Evolutionary conservation across 2,797 vertebrate genomes (phyloP).

Genomic region (Toxotes lorentzi): DNA sequence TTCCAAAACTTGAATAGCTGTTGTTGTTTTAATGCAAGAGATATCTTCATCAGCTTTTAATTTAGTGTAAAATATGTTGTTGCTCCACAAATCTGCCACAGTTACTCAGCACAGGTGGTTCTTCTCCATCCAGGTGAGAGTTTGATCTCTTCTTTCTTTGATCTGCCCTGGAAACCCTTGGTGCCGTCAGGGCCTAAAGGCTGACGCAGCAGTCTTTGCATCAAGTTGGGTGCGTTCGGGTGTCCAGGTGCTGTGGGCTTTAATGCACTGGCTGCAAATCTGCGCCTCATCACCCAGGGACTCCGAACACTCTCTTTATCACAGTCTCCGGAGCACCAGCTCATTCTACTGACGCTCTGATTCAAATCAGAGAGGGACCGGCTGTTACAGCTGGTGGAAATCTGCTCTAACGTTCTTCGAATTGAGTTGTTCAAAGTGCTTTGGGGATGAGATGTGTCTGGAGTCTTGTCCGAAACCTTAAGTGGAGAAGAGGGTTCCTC

Average conservation of each 20-base stretch:
- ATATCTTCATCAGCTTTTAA: conserved; percentile 7
- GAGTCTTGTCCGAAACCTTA: background rate
- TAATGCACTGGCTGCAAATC: conserved; percentile 53
- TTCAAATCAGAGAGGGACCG: conserved; percentile 29
- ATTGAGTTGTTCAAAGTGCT: background rate
- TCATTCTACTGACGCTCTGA: conserved; percentile 22
- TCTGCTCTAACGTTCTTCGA: conserved; percentile 15
- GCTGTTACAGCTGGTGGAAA: conserved; percentile 18
- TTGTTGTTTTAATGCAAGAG: conserved; percentile 21
- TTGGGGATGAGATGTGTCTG: conserved; percentile 7
- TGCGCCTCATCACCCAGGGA: conserved; percentile 76
- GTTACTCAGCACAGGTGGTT: background rate
- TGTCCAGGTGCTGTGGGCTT: conserved; percentile 25
- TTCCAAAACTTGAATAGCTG: background rate
- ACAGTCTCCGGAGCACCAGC: conserved; percentile 55
- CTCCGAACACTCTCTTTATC: conserved; percentile 39
- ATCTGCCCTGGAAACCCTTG: conserved; percentile 73
- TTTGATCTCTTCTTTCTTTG: conserved; percentile 30
- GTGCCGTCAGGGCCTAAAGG: conserved; percentile 78
- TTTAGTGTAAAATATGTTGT: too few species aligned
- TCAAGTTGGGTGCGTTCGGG: background rate
- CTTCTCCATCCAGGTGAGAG: background rate
- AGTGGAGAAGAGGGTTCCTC: conserved; percentile 14
- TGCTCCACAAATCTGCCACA: background rate
- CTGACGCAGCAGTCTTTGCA: conserved; percentile 63